Percentiles rank a stretch among this genome's conserved stretches.
phyloP scores from a whole-genome alignment of 1,140 invertebrate species.

The Penaeus chinensis region DNA sequence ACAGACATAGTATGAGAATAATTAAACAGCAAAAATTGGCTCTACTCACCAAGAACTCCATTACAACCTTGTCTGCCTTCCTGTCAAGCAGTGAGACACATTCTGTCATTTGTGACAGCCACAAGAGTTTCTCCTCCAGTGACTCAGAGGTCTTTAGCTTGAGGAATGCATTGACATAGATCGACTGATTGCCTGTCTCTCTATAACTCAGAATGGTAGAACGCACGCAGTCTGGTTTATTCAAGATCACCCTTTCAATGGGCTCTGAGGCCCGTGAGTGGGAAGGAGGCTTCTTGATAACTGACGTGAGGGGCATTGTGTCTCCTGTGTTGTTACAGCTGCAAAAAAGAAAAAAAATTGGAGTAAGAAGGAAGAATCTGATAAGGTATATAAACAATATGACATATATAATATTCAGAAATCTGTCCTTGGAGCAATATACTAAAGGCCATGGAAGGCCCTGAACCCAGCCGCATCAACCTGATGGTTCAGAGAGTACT shows the following conservation, averaged over 20 bases:
- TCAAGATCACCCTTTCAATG: slow-evolving; percentile 29
- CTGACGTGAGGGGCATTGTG: too few species aligned
- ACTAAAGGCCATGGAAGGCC: too few species aligned
- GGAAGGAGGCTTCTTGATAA: too few species aligned
- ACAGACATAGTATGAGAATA: neutral
- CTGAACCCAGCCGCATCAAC: too few species aligned
- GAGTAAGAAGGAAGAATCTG: too few species aligned
- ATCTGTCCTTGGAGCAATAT: too few species aligned
- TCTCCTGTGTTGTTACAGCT: too few species aligned
- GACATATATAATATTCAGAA: too few species aligned
- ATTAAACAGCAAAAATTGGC: neutral
- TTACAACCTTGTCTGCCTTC: slow-evolving; percentile 24
- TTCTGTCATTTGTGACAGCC: slow-evolving; percentile 46
- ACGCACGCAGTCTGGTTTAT: neutral
- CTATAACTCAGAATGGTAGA: slow-evolving; percentile 32
- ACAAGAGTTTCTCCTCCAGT: slow-evolving; percentile 10
- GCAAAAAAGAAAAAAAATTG: too few species aligned
- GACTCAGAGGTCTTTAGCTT: slow-evolving; percentile 15
- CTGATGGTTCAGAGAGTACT: too few species aligned
- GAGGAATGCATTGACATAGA: neutral
- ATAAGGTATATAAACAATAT: too few species aligned
- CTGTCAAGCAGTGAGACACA: slow-evolving; percentile 39
- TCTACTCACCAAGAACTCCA: slow-evolving; percentile 44
- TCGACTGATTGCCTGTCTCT: slow-evolving; percentile 8
- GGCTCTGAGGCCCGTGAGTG: neutral